phyloP scores from a whole-genome alignment of 2,797 vertebrate species.

The Pitangus sulphuratus region DNA sequence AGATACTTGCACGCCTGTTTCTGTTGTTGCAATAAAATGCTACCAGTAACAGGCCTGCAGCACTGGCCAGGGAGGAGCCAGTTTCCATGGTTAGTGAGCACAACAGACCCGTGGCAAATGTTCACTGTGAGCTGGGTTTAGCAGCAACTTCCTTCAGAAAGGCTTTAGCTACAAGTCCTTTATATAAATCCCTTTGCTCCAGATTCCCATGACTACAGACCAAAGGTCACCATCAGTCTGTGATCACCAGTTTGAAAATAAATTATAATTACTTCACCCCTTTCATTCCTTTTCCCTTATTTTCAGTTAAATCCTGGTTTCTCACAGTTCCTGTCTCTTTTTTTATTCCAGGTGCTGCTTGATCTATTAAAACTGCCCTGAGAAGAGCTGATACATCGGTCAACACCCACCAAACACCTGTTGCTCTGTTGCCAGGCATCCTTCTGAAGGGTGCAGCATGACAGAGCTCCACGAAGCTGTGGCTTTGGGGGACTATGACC shows the following conservation, averaged over 20 bases:
- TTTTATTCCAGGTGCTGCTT: neutral
- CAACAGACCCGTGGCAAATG: neutral
- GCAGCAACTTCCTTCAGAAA: neutral
- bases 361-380: neutral
- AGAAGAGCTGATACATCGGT: neutral
- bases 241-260: neutral
- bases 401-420: accelerated
- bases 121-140: neutral
- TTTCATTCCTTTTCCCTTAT: neutral
- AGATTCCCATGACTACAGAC: neutral
- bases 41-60: neutral
- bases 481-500: slow-evolving; percentile 79
- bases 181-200: neutral
- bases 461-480: slow-evolving; percentile 89
- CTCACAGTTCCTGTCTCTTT: neutral
- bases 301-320: neutral
- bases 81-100: slow-evolving; percentile 43
- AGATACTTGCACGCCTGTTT: neutral
- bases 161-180: neutral
- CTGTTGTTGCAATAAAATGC: neutral
- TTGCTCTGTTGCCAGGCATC: neutral
- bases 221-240: neutral
- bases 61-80: slow-evolving; percentile 28
- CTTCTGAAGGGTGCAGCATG: slow-evolving; percentile 69
- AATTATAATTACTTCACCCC: neutral